Base-by-base conservation (phyloP, 2,113 vertebrate species). In the Cryptomyrus ogoouensis region DNA sequence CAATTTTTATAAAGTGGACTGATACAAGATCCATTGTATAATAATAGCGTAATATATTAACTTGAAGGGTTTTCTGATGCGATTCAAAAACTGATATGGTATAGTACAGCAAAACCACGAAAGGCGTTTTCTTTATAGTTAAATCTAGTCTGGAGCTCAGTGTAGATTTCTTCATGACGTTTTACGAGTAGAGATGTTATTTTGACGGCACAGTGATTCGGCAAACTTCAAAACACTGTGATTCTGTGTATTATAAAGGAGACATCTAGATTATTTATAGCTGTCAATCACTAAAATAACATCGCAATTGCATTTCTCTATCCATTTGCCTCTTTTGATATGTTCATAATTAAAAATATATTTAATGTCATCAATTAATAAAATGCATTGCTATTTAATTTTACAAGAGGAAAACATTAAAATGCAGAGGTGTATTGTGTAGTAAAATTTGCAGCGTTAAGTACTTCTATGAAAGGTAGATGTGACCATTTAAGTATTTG, bases 1-100 rank as follows among this genome's bases (percentile, higher is more conserved):
- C 84, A 88, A 77, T 91, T 90, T 93, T 91, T 90, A 91, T 92
- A 88, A 52, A 62, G 88, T 87, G 44, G 35, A 88, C 88, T 91
- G 90, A 91, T 66, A 89, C 27, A 90, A 58, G 84, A 52, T 66
- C 44, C 58, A 86, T 58, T 58, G 44, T 88, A 44, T 90, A 66
- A 90, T 90, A 90, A 62, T 27, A 42, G 77, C 88, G 21, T 50
- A 83, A 50, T 86, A 56, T 24, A 39, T 70, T 66, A 49, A 90
- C 50, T 90, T 89, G 47, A 70, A 56, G 31, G 86, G 31, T 39
- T 62, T 84, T 87, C 62, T 31, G n/a, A 31, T 31, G n/a, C 19
- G 35, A 35, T 21, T 50, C 62, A 77, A 50, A 9, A 66, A n/a
- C 31, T 87, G 15, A 39, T 12, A 27, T 87, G 86, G 58, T 46